Conservation (phyloP, 2,888 invertebrate genomes). For the Cantharis rustica region DNA sequence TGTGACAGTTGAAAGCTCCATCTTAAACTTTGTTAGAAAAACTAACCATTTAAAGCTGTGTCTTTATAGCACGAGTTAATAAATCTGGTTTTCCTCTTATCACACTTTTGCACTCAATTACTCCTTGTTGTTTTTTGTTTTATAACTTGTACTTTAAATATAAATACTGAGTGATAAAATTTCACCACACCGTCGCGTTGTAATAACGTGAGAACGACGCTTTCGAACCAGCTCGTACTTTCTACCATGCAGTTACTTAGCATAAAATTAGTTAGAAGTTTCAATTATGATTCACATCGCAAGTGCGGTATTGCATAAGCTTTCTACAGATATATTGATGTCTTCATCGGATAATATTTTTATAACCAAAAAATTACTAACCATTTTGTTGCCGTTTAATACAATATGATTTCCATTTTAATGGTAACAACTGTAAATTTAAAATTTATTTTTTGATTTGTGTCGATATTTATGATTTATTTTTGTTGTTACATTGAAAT, state of each 20-base stretch:
- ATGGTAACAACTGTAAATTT: too few species aligned
- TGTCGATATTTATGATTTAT: too few species aligned
- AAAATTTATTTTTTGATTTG: too few species aligned
- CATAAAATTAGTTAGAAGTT: not conserved
- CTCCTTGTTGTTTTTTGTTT: conserved; percentile 34
- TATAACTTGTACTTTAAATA: conserved; percentile 1
- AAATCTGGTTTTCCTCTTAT: conserved; percentile 39
- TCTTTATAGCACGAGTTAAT: conserved; percentile 35
- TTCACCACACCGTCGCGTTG: not conserved
- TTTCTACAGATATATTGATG: too few species aligned
- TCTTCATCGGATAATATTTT: too few species aligned
- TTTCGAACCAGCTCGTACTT: not conserved
- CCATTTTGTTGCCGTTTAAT: too few species aligned
- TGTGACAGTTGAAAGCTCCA: conserved; percentile 14
- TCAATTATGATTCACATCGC: too few species aligned
- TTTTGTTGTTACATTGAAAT: too few species aligned
- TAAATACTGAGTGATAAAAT: not conserved
- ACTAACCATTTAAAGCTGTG: conserved; percentile 28
- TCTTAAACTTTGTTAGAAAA: conserved; percentile 7
- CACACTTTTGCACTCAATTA: conserved; percentile 35
- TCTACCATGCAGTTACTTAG: not conserved
- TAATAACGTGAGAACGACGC: not conserved
- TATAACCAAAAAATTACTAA: too few species aligned
- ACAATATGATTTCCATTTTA: too few species aligned
- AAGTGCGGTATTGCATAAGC: too few species aligned